A percentile compares a stretch with the other conserved stretches of the same genome.
These are phyloP conservation scores for Nomada lathburiana DNA, from an alignment of 2,888 invertebrate genomes.

Conservation along the genomic window DNA sequence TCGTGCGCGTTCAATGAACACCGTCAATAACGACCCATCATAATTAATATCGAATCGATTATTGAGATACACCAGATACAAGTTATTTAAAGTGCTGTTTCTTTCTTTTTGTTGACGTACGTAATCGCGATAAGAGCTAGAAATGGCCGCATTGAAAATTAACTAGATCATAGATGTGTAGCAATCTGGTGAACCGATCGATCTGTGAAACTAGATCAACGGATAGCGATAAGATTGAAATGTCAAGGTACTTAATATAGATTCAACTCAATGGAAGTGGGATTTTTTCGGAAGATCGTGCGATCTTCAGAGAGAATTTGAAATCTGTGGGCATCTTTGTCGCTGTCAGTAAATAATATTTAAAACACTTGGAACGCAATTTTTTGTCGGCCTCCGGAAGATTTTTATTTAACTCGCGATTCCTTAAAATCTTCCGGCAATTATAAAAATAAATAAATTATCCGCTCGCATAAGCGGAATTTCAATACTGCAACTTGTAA, in stretches of 20 bases:
- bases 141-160: neutral
- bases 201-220: neutral
- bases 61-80: neutral
- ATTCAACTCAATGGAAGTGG: neutral
- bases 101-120: neutral
- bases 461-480: neutral
- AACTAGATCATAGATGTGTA: neutral
- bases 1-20: neutral
- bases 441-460: neutral
- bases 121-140: neutral
- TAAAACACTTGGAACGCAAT: neutral
- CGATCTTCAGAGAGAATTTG: neutral
- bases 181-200: too few species aligned
- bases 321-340: neutral
- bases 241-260: neutral
- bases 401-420: too few species aligned
- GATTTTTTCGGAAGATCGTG: neutral
- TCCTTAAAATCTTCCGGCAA: neutral
- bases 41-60: constrained; percentile 3
- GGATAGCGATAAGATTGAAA: neutral
- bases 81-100: constrained; percentile 2
- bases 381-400: neutral
- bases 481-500: neutral
- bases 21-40: neutral
- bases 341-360: neutral